A percentile compares a stretch with the other conserved stretches of the same genome.
Conservation (phyloP, 2,797 vertebrate species). For the Halcyon smyrnensis region DNA sequence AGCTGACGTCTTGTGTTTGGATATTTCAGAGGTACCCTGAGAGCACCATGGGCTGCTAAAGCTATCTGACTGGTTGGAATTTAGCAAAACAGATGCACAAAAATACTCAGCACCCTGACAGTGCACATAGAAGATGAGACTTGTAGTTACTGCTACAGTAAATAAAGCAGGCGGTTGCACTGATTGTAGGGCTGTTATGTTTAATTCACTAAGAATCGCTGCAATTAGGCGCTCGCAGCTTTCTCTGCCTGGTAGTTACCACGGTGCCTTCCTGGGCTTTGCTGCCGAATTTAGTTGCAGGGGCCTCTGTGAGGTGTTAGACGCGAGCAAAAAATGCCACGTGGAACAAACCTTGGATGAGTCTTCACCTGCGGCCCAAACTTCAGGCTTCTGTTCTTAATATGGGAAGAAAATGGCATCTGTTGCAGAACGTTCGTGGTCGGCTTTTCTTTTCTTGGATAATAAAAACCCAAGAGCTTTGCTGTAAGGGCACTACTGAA, state of each 20-base stretch:
- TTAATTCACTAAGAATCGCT: background rate
- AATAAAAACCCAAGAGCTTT: background rate
- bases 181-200: background rate
- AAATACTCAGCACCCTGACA: background rate
- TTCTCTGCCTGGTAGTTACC: background rate
- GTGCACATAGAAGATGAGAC: background rate
- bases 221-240: background rate
- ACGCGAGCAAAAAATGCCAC: background rate
- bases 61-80: rapidly evolving
- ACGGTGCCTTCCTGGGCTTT: rapidly evolving
- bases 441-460: background rate
- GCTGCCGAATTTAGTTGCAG: background rate
- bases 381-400: background rate
- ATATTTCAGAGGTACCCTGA: background rate
- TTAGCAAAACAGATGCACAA: background rate
- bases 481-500: background rate
- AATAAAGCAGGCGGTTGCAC: background rate
- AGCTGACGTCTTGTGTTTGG: background rate
- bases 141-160: background rate
- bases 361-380: background rate
- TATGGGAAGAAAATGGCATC: background rate
- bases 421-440: background rate
- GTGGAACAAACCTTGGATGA: background rate
- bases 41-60: background rate
- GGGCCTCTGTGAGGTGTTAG: background rate